These are phyloP conservation scores for Carapus acus DNA, from an alignment of 2,797 vertebrate species.

Conservation along the genomic window DNA sequence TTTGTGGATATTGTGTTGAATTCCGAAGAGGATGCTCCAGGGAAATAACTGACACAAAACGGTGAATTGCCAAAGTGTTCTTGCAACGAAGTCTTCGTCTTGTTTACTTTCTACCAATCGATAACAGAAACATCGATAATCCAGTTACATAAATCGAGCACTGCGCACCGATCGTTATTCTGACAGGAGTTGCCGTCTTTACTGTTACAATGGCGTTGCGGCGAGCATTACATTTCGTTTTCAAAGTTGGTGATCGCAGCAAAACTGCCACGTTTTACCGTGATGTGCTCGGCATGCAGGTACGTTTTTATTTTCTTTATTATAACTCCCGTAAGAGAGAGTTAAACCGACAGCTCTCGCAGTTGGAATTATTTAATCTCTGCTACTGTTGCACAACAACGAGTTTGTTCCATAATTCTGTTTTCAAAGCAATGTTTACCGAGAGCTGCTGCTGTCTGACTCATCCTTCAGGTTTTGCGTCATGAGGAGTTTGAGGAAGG, in stretches of 20 bases:
- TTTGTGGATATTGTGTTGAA: too few species aligned
- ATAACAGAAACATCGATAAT: slow-evolving; percentile 52
- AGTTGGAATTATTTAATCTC: background rate
- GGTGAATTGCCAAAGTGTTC: background rate
- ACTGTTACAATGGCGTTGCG: slow-evolving; percentile 62
- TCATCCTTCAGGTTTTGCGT: slow-evolving; percentile 70
- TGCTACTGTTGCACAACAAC: slow-evolving; percentile 14
- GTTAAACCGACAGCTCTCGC: background rate
- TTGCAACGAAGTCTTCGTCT: background rate
- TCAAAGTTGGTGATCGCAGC: slow-evolving; percentile 86
- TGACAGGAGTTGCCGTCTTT: background rate
- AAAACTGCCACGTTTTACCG: slow-evolving; percentile 82
- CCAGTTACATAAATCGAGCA: slow-evolving; percentile 34
- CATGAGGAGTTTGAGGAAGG: slow-evolving; percentile 98
- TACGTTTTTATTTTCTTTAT: slow-evolving; percentile 41
- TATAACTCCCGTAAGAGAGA: background rate
- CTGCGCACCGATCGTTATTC: background rate
- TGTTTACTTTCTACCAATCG: slow-evolving; percentile 14
- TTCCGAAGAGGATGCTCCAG: too few species aligned
- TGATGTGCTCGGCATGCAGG: slow-evolving; percentile 90
- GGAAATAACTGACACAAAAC: accelerated
- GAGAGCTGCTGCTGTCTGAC: background rate
- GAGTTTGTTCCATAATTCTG: background rate
- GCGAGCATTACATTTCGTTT: slow-evolving; percentile 87
- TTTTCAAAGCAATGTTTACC: too few species aligned